Conservation (phyloP, 2,113 vertebrate species). For the Morone saxatilis region DNA sequence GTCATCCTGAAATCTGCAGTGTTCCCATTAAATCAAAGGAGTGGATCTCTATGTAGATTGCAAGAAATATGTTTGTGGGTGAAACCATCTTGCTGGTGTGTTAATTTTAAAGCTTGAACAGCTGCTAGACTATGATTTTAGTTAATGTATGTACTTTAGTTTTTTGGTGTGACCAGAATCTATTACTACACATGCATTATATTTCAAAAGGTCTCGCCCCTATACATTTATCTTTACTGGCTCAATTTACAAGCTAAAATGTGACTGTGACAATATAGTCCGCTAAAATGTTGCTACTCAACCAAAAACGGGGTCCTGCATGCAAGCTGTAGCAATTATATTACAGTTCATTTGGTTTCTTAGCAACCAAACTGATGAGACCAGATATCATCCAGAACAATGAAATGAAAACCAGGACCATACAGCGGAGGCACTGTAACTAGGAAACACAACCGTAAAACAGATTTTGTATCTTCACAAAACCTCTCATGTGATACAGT, state of each 20-base stretch:
- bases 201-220: slow-evolving; percentile 57
- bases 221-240: slow-evolving; percentile 56
- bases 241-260: slow-evolving; percentile 73
- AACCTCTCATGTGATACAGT: slow-evolving; percentile 44
- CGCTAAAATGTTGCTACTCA: slow-evolving; percentile 66
- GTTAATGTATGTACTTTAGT: slow-evolving; percentile 33
- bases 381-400: slow-evolving; percentile 74
- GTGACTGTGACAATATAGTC: slow-evolving; percentile 54
- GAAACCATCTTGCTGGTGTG: slow-evolving; percentile 65
- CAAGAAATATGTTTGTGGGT: slow-evolving; percentile 50
- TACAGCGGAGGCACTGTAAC: slow-evolving; percentile 77
- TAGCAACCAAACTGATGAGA: slow-evolving; percentile 79
- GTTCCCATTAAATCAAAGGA: slow-evolving; percentile 36
- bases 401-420: slow-evolving; percentile 76
- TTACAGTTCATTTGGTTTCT: slow-evolving; percentile 78
- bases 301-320: slow-evolving; percentile 68
- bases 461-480: slow-evolving; percentile 53
- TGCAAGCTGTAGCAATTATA: slow-evolving; percentile 77
- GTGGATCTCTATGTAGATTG: slow-evolving; percentile 37
- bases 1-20: slow-evolving; percentile 46
- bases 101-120: slow-evolving; percentile 57
- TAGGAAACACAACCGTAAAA: slow-evolving; percentile 65
- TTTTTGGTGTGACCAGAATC: slow-evolving; percentile 60
- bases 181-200: slow-evolving; percentile 80
- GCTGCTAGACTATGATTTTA: slow-evolving; percentile 59